Evolutionary conservation across 2,113 vertebrate species (phyloP).

Genomic region (Larimichthys crocea): DNA sequence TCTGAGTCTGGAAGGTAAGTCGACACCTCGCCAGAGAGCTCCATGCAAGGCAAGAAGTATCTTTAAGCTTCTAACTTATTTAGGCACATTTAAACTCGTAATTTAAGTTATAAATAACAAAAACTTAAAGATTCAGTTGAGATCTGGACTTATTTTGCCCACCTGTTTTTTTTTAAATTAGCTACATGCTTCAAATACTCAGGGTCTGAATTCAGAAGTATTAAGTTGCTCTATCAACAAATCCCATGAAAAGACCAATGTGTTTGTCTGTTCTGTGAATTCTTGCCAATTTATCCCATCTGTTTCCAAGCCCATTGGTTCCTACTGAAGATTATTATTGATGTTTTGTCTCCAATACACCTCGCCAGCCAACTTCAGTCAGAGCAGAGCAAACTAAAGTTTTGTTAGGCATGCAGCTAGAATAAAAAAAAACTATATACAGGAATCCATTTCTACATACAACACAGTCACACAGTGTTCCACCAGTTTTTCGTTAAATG

Average conservation of each 20-base stretch:
- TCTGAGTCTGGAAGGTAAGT: slow-evolving; percentile 92
- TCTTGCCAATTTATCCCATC: neutral
- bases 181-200: neutral
- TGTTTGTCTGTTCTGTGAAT: neutral
- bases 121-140: neutral
- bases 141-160: neutral
- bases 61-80: neutral
- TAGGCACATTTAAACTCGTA: neutral
- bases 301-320: neutral
- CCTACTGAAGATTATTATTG: neutral
- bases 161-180: neutral
- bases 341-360: neutral
- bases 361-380: too few species aligned
- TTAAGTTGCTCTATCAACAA: neutral
- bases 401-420: neutral
- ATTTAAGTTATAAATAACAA: neutral
- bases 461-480: too few species aligned
- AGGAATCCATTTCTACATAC: too few species aligned
- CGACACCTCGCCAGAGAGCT: neutral
- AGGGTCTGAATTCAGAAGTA: neutral
- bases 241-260: neutral
- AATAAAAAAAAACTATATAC: neutral
- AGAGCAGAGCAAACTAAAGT: neutral
- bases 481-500: neutral
- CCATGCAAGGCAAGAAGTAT: neutral